A percentile compares a stretch with the other conserved stretches of the same genome.
phyloP scores from a whole-genome alignment of 2,888 invertebrate genomes.

The Drosophila paranaensis region DNA sequence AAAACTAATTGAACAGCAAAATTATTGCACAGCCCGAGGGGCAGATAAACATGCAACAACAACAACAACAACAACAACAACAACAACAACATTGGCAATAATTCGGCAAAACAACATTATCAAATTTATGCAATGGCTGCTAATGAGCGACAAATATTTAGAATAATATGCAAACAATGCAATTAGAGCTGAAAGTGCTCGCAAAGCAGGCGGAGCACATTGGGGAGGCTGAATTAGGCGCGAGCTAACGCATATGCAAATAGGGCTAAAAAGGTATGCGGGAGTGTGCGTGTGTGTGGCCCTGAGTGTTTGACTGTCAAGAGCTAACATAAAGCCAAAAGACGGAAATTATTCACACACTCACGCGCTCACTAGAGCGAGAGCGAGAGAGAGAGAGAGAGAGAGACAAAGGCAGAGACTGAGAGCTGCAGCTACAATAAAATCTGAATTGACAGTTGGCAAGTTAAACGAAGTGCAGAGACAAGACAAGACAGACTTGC shows the following conservation, averaged over 20 bases:
- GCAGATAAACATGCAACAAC: slow-evolving; percentile 49
- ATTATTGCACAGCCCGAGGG: slow-evolving; percentile 69
- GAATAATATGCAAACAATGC: slow-evolving; percentile 46
- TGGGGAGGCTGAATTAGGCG: slow-evolving; percentile 8
- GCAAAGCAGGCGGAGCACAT: neutral
- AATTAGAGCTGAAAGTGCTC: slow-evolving; percentile 52
- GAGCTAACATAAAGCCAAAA: slow-evolving; percentile 72
- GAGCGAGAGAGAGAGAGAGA: slow-evolving; percentile 1
- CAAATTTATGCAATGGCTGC: slow-evolving; percentile 23
- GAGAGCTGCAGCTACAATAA: slow-evolving; percentile 43
- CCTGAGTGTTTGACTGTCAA: slow-evolving; percentile 50
- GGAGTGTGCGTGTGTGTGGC: slow-evolving; percentile 19
- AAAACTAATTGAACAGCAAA: slow-evolving; percentile 75
- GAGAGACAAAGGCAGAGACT: neutral
- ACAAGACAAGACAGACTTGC: slow-evolving; percentile 29
- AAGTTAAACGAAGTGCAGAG: slow-evolving; percentile 42
- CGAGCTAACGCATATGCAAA: slow-evolving; percentile 56
- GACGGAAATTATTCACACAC: slow-evolving; percentile 62
- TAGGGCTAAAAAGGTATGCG: slow-evolving; percentile 48
- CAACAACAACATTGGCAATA: slow-evolving; percentile 16
- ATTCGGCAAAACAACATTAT: slow-evolving; percentile 19
- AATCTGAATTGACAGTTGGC: slow-evolving; percentile 61
- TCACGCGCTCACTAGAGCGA: neutral
- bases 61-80: slow-evolving; percentile 3
- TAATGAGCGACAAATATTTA: slow-evolving; percentile 54